A percentile compares a stretch with the other conserved stretches of the same genome.
These are phyloP conservation scores for Malurus melanocephalus DNA, from an alignment of 2,113 vertebrate genomes.

Conservation along the genomic window DNA sequence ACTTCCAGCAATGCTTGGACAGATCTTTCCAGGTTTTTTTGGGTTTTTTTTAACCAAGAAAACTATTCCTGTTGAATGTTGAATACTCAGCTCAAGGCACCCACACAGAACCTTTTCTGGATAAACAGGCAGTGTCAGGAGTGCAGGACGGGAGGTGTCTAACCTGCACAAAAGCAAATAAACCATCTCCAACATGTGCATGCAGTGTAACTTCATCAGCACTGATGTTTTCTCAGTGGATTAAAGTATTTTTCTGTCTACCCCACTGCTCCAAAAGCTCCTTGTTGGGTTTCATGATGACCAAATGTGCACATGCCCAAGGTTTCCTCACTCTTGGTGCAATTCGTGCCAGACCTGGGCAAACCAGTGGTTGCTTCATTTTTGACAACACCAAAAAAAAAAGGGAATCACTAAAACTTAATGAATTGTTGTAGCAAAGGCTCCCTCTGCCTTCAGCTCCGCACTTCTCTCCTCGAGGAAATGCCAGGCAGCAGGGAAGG, in stretches of 20 bases:
- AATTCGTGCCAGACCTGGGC: too few relatives aligned
- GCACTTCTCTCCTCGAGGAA: not conserved
- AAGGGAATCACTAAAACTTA: not conserved
- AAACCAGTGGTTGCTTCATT: not conserved
- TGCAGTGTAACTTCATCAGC: not conserved
- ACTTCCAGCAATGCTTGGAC: not conserved
- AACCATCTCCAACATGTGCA: not conserved
- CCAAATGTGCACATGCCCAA: not conserved
- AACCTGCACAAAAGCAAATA: not conserved
- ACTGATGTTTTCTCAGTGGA: not conserved
- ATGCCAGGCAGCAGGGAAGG: not conserved
- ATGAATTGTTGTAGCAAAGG: not conserved
- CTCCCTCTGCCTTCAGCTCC: constrained; percentile 30
- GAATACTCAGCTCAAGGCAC: not conserved
- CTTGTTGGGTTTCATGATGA: not conserved
- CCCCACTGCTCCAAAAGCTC: not conserved
- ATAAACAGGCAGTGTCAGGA: not conserved
- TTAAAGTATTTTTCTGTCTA: not conserved
- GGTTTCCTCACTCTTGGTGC: not conserved
- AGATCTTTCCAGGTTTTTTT: not conserved
- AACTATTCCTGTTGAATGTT: not conserved
- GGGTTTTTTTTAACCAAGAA: too few relatives aligned
- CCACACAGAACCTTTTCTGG: not conserved
- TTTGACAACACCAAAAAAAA: not conserved
- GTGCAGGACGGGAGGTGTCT: not conserved